Conservation (phyloP, 1,140 invertebrate genomes). For the Argopecten irradians region DNA sequence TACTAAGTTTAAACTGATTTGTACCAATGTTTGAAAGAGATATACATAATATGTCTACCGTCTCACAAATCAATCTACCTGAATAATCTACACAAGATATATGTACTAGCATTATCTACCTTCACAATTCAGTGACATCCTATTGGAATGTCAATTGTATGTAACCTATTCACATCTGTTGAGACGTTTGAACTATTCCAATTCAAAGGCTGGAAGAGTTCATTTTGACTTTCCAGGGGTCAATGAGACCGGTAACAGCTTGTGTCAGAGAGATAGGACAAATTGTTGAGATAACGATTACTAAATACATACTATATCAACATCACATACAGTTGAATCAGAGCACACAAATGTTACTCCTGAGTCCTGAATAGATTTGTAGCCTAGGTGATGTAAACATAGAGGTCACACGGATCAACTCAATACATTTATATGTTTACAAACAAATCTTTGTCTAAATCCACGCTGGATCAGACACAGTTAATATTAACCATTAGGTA, state of each 20-base stretch:
- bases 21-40: too few species aligned
- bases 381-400: neutral
- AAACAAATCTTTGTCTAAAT: neutral
- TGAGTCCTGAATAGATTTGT: neutral
- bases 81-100: too few species aligned
- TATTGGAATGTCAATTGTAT: neutral
- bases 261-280: neutral
- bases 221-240: too few species aligned
- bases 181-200: too few species aligned
- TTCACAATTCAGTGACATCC: neutral
- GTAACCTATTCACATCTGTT: too few species aligned
- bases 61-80: too few species aligned
- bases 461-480: too few species aligned
- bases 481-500: too few species aligned
- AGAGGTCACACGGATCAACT: neutral
- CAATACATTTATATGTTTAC: neutral
- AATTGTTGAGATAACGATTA: neutral
- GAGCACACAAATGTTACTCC: neutral
- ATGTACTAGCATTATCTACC: neutral
- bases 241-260: neutral
- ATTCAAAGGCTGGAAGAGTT: too few species aligned
- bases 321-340: neutral
- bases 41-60: too few species aligned
- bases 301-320: neutral
- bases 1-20: too few species aligned